These are phyloP conservation scores for Rynchops niger DNA, from an alignment of 2,113 vertebrate species.

Conservation along the genomic window DNA sequence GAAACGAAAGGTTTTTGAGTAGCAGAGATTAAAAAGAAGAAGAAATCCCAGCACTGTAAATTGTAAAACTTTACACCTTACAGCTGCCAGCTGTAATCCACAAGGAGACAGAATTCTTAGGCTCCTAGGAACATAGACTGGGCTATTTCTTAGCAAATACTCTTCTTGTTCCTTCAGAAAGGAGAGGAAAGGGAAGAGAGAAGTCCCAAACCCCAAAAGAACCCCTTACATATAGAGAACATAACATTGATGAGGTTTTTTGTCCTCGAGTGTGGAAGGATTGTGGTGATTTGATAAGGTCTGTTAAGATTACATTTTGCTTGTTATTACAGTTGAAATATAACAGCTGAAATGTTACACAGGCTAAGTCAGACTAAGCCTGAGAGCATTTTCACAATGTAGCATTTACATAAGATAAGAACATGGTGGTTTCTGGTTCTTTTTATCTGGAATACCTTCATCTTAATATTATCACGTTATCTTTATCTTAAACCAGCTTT, in stretches of 20 bases:
- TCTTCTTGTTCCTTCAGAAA: neutral
- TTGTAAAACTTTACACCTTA: constrained; percentile 39
- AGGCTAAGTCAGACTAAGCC: constrained; percentile 53
- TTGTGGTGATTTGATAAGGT: constrained; percentile 37
- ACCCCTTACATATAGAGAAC: neutral
- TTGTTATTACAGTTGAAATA: constrained; percentile 55
- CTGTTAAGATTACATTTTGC: constrained; percentile 50
- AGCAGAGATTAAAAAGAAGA: constrained; percentile 50
- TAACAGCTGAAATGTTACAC: constrained; percentile 47
- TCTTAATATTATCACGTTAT: neutral
- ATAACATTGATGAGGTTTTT: neutral
- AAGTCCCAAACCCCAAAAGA: neutral
- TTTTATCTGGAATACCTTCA: constrained; percentile 58
- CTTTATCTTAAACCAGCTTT: constrained; percentile 19
- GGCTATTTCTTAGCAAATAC: constrained; percentile 11
- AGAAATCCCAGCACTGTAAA: constrained; percentile 46
- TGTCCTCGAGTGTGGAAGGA: constrained; percentile 23
- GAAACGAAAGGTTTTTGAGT: constrained; percentile 17
- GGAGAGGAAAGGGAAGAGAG: neutral
- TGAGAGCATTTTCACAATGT: constrained; percentile 62
- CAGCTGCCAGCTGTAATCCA: constrained; percentile 47
- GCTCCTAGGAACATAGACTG: neutral
- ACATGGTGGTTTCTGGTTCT: constrained; percentile 27
- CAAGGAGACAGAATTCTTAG: constrained; percentile 21
- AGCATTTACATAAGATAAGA: constrained; percentile 57